Evolutionary conservation across 2,888 invertebrate genomes (phyloP).

Genomic region (Caenorhabditis imperialis): DNA sequence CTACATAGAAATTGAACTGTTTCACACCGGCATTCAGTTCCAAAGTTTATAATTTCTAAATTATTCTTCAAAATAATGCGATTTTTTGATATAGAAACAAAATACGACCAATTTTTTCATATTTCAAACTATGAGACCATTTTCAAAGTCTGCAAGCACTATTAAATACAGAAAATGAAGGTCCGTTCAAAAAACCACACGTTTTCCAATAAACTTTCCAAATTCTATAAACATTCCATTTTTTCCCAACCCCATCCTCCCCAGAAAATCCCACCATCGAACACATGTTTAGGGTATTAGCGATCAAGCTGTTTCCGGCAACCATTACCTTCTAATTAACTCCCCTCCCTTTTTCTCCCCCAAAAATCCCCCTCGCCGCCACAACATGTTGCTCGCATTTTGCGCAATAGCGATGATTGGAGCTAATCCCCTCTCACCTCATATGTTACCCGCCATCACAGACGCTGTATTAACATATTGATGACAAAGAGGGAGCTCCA

Average conservation of each 20-base stretch:
- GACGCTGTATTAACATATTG: constrained; percentile 50
- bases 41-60: too few relatives aligned
- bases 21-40: too few relatives aligned
- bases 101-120: too few relatives aligned
- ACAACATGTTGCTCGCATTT: background rate
- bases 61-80: too few relatives aligned
- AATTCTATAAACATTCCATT: background rate
- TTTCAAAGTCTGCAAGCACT: too few relatives aligned
- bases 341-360: background rate
- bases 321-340: constrained; percentile 29
- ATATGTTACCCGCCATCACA: constrained; percentile 37
- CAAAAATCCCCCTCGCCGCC: too few relatives aligned
- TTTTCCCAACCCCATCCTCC: background rate
- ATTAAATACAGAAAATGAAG: too few relatives aligned
- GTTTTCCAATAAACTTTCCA: too few relatives aligned
- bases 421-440: constrained; percentile 49
- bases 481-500: constrained; percentile 37
- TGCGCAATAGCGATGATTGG: constrained; percentile 46
- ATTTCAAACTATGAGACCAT: too few relatives aligned
- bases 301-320: constrained; percentile 36
- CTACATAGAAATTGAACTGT: too few relatives aligned
- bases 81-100: too few relatives aligned
- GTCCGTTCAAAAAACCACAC: too few relatives aligned
- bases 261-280: background rate
- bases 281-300: constrained; percentile 49